Evolutionary conservation across 92 coral and sea anemone genomes (phyloP).

Genomic region (Zoanthus solanderi): DNA sequence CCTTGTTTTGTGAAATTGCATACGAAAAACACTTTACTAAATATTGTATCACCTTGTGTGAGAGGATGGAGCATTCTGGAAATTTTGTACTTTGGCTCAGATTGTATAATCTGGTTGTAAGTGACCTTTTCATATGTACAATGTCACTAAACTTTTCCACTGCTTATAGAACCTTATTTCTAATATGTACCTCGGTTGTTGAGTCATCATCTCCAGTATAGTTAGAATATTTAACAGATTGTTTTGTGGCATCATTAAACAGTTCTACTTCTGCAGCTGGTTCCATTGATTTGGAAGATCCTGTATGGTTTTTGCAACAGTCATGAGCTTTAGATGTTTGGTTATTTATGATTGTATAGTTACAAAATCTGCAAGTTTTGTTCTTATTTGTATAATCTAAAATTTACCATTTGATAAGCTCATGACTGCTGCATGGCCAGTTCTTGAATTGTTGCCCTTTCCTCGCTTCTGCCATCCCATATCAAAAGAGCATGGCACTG

Average conservation of each 20-base stretch:
- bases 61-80: conserved; percentile 4
- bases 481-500: conserved; percentile 38
- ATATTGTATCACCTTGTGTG: conserved; percentile 36
- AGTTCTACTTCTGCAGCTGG: conserved; percentile 63
- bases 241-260: conserved; percentile 8
- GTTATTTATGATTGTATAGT: neutral
- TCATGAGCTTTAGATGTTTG: conserved; percentile 39
- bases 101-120: conserved; percentile 29
- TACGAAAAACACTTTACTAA: conserved; percentile 17
- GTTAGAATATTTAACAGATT: neutral
- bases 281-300: conserved; percentile 67
- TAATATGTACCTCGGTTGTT: conserved; percentile 53
- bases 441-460: conserved; percentile 30
- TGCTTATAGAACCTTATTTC: conserved; percentile 45
- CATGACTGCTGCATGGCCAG: conserved; percentile 55
- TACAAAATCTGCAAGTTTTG: conserved; percentile 47
- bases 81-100: conserved; percentile 8
- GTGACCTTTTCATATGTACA: conserved; percentile 52
- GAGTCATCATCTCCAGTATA: conserved; percentile 69
- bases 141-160: conserved; percentile 63
- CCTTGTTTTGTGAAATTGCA: conserved; percentile 21
- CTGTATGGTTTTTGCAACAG: conserved; percentile 62
- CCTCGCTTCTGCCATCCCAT: conserved; percentile 42
- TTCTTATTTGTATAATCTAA: neutral
- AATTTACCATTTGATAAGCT: conserved; percentile 13